These are phyloP conservation scores for Germaria angustata DNA, from an alignment of 2,888 invertebrate species.

Conservation along the genomic window DNA sequence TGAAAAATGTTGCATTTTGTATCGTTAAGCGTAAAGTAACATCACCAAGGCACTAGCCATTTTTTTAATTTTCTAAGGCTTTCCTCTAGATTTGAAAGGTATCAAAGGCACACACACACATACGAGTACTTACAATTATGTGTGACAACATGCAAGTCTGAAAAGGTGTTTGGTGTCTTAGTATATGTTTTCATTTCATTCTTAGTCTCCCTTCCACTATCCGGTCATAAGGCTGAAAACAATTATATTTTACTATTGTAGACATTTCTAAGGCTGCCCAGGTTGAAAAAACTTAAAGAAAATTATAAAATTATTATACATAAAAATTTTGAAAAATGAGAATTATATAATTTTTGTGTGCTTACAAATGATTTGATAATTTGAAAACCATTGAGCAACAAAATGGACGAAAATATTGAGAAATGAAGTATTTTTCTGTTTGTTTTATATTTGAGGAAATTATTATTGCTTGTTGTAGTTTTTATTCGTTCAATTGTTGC, in stretches of 20 bases:
- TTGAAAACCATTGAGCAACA: background rate
- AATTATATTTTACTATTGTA: conserved; percentile 4
- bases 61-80: conserved; percentile 27
- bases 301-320: background rate
- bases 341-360: background rate
- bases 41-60: conserved; percentile 10
- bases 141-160: background rate
- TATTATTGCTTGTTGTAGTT: conserved; percentile 28
- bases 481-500: conserved; percentile 49
- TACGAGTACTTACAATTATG: background rate
- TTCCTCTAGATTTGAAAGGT: conserved; percentile 24
- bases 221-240: background rate
- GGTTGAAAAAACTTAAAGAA: conserved; percentile 22
- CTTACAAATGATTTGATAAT: background rate
- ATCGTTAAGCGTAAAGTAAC: background rate
- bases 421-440: background rate
- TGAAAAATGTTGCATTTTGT: background rate
- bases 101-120: background rate
- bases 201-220: background rate
- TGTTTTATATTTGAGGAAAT: conserved; percentile 9
- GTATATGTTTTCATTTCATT: background rate
- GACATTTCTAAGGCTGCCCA: conserved; percentile 50
- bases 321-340: background rate
- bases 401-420: background rate
- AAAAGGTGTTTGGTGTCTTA: conserved; percentile 5